phyloP scores from a whole-genome alignment of 2,888 invertebrate species.

The Caprella mutica region DNA sequence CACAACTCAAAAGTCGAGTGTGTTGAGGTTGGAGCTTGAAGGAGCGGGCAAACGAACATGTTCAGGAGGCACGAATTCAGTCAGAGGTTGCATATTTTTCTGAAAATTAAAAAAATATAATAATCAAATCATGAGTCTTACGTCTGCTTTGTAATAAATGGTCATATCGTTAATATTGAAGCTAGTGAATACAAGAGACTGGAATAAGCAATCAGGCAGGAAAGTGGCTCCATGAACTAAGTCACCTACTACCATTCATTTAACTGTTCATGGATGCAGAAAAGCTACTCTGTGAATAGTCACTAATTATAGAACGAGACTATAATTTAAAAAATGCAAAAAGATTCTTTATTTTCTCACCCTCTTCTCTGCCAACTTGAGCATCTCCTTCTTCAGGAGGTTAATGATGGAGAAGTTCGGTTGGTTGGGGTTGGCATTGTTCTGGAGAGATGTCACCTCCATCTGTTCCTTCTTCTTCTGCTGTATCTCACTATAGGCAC shows the following conservation, averaged over 20 bases:
- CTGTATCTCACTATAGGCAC: slow-evolving; percentile 77
- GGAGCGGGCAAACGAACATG: slow-evolving; percentile 54
- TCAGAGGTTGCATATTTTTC: slow-evolving; percentile 52
- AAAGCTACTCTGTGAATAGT: not conserved
- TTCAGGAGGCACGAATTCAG: slow-evolving; percentile 53
- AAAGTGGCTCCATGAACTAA: too few species aligned
- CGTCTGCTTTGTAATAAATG: not conserved
- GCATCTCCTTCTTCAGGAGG: slow-evolving; percentile 72
- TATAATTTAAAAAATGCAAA: not conserved
- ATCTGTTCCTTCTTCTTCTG: slow-evolving; percentile 86
- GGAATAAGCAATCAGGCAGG: not conserved
- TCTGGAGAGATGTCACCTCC: slow-evolving; percentile 78
- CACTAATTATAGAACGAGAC: not conserved
- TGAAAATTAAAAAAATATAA: slow-evolving; percentile 28
- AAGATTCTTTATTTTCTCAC: slow-evolving; percentile 49
- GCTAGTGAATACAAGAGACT: not conserved
- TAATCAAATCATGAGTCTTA: not conserved
- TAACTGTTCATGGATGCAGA: not conserved
- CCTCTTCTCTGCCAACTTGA: slow-evolving; percentile 54
- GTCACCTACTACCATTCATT: too few species aligned
- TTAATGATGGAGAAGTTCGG: slow-evolving; percentile 82
- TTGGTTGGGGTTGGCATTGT: slow-evolving; percentile 75
- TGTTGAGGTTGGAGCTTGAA: slow-evolving; percentile 64
- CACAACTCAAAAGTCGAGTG: slow-evolving; percentile 50
- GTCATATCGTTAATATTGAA: not conserved